Evolutionary conservation across 2,797 vertebrate species (phyloP).

Genomic region (Sphenodon punctatus): DNA sequence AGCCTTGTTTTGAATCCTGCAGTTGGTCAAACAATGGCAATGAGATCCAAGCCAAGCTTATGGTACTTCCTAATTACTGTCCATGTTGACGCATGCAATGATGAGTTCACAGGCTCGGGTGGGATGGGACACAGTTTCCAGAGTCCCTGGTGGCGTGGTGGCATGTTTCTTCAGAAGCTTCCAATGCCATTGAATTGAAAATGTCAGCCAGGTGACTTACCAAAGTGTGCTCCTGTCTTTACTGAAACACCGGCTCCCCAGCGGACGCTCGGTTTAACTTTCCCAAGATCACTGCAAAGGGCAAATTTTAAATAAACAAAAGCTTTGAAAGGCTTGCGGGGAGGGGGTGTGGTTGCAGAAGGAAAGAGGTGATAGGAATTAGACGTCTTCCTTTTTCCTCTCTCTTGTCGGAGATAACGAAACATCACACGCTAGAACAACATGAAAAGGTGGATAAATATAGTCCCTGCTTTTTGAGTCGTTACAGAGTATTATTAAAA

Average conservation of each 20-base stretch:
- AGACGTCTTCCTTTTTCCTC: conserved; percentile 68
- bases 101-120: neutral
- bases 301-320: conserved; percentile 73
- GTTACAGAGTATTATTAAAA: neutral
- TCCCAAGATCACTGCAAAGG: conserved; percentile 66
- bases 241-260: conserved; percentile 30
- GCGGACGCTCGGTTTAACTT: conserved; percentile 40
- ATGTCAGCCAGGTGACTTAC: conserved; percentile 50
- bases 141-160: conserved; percentile 28
- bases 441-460: conserved; percentile 63
- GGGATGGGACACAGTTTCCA: conserved; percentile 30
- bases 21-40: conserved; percentile 60
- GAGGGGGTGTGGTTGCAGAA: conserved; percentile 40
- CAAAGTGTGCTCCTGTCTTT: conserved; percentile 33
- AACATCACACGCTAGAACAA: conserved; percentile 59
- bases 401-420: conserved; percentile 62
- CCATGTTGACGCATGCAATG: neutral
- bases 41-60: conserved; percentile 40
- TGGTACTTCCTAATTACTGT: neutral
- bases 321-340: conserved; percentile 46
- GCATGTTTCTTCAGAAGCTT: conserved; percentile 38
- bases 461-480: conserved; percentile 21
- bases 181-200: conserved; percentile 10
- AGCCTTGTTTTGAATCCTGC: conserved; percentile 49
- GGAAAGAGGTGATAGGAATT: conserved; percentile 61